Base-by-base conservation (phyloP, 2,113 vertebrate genomes). In the Fulmarus glacialis region DNA sequence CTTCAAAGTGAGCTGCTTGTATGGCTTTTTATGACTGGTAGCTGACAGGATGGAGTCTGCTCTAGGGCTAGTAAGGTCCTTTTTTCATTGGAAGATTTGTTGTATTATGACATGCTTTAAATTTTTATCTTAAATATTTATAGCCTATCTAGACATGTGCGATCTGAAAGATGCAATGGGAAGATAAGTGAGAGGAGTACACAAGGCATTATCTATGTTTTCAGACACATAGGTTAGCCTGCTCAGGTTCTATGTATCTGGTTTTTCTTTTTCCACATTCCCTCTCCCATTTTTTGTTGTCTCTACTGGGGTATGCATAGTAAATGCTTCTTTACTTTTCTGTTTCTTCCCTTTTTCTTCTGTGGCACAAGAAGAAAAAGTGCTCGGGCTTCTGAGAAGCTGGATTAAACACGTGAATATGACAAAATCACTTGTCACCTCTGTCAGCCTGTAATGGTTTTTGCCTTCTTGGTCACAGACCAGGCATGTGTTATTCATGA, bases 71-170 rank as follows among this genome's bases (percentile, higher is more conserved):
- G 40, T 36, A 29, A 79, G 82, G 75, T 73, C 79, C 81, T 87
- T 59, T 62, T 58, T 84, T 43, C 66, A 30, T 68, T 89, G 60
- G 40, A 88, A 89, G 87, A 84, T 82, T 63, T 91, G 68, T 93
- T 95, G 87, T 89, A 29, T 83, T 75, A 63, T 95, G 94, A 92
- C 93, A 95, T 0, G 4, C 78, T 96, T 92, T 79, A 95, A 75
- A 92, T 96, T 96, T 91, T 84, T 30, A 59, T 93, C 78, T 96
- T 89, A 92, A 95, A 96, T 96, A 94, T 97, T 96, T 97, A 89
- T 95, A 79, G 70, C 52, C 68, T 74, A 27, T 87, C 40, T 78
- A 87, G 91, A 74, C 8, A 0, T 70, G 55, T 77, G 38, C 4
- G 3, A 83, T 78, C 53, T 89, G 92, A 70, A 88, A 75, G 68